Evolutionary conservation across 2,888 invertebrate genomes (phyloP).

Genomic region (Alloplasta piceator): DNA sequence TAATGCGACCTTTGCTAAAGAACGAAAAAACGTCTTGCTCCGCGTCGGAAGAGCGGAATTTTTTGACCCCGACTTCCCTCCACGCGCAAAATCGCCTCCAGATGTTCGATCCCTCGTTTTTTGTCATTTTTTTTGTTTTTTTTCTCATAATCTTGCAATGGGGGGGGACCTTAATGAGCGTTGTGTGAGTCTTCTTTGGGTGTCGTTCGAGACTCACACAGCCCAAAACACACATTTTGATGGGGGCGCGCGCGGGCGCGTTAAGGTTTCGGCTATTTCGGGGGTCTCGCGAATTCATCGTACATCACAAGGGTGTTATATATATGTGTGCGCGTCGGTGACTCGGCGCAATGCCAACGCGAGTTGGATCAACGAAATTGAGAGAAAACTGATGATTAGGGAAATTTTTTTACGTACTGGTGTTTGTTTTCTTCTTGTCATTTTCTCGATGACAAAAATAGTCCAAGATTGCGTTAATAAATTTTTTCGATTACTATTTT

Average conservation of each 20-base stretch:
- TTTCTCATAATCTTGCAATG: neutral
- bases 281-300: slow-evolving; percentile 47
- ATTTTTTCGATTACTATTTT: no score
- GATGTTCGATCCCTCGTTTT: neutral
- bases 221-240: neutral
- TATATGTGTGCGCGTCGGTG: slow-evolving; percentile 43
- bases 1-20: neutral
- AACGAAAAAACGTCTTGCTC: no score
- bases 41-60: no score
- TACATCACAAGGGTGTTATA: slow-evolving; percentile 2
- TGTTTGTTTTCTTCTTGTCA: no score
- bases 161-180: neutral
- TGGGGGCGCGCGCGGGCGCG: neutral
- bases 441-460: no score
- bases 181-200: neutral
- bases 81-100: neutral
- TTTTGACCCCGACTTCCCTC: neutral
- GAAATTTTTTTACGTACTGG: no score
- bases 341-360: slow-evolving; percentile 59
- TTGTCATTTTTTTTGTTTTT: neutral
- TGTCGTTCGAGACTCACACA: neutral
- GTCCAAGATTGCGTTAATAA: no score
- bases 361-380: slow-evolving; percentile 19
- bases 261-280: slow-evolving; percentile 57
- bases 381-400: no score